Evolutionary conservation across 92 coral and sea anemone genomes (phyloP), one percentile per base, ranked within the genome.

Genomic region (Bergia sp.): DNA sequence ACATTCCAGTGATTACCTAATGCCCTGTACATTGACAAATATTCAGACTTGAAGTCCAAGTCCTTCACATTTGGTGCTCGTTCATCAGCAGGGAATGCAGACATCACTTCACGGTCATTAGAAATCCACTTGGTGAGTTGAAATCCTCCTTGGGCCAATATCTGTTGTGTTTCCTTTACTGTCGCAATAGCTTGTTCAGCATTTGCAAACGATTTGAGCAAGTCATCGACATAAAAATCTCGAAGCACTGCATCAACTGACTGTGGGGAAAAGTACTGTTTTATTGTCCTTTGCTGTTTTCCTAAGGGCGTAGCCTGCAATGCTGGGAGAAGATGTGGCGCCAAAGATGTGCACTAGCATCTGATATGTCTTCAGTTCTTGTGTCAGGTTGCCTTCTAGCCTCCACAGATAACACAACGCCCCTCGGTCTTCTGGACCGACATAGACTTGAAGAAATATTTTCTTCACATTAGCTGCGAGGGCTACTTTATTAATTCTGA

Each of bases 351-450:
- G 90, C 43, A 77, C 90, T 39, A 76, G 90, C 90, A 87, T 87
- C 86, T 74, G 87, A 87, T 92, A 66, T 11, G 95, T 86, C 86
- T 82, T 74, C 44, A 91, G 91, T 12, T 90, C 89, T 38, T 85
- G 72, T 3, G 93, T 41, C 42, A 90, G 18, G 72, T 95, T 92
- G 20, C 93, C 93, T 61, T 74, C 72, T 23, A 90, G 91, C 95
- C 98, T 93, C 94, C 94, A 91, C 84, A 95, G 79, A 39, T 91
- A 94, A 53, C 95, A 89, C 40, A 91, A 81, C 3, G 91, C 94
- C 23, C 94, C 97, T 57, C 96, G 89, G 64, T 94, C 94, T 50
- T 92, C 94, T 39, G 93, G 96, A 16, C 92, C 92, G 29, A 94
- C 93, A 65, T 41, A 91, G 4, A 91, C 96, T 74, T 94, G 91